Percentiles rank a stretch among this genome's conserved stretches.
Evolutionary conservation across 2,113 vertebrate species (phyloP).

Genomic region (Pachyramphus minor): DNA sequence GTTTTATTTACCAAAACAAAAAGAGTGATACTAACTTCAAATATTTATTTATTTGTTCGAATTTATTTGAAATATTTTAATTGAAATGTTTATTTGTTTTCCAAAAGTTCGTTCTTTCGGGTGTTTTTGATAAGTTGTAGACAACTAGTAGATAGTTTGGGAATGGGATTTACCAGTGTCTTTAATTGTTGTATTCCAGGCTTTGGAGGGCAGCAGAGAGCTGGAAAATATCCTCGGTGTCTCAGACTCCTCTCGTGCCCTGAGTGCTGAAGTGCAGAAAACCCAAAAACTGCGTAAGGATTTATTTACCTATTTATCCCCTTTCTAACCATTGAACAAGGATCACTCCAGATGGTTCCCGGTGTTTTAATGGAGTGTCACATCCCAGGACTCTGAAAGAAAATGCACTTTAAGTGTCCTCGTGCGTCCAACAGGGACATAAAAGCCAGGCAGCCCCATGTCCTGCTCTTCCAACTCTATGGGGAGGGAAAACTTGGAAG

Average conservation of each 20-base stretch:
- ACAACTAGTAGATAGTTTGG: no score
- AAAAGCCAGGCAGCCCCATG: not conserved
- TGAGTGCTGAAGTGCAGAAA: constrained; percentile 74
- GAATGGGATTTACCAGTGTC: not conserved
- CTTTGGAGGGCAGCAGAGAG: constrained; percentile 88
- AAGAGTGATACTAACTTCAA: not conserved
- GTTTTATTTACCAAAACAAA: not conserved
- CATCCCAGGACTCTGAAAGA: not conserved
- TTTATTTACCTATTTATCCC: not conserved
- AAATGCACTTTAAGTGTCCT: not conserved
- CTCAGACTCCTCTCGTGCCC: not conserved
- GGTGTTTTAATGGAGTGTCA: no score
- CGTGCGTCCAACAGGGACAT: not conserved
- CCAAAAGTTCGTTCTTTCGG: not conserved
- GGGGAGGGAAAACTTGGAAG: not conserved
- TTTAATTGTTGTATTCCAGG: constrained; percentile 65
- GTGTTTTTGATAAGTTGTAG: not conserved
- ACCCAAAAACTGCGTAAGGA: constrained; percentile 76
- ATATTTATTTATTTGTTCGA: not conserved
- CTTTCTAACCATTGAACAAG: not conserved
- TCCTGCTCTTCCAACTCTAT: not conserved
- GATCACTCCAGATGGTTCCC: not conserved
- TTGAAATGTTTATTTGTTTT: not conserved
- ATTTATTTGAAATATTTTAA: not conserved
- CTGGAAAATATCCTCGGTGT: constrained; percentile 72